Conservation (phyloP, 2,888 invertebrate genomes). For the Chorisops tibialis region DNA sequence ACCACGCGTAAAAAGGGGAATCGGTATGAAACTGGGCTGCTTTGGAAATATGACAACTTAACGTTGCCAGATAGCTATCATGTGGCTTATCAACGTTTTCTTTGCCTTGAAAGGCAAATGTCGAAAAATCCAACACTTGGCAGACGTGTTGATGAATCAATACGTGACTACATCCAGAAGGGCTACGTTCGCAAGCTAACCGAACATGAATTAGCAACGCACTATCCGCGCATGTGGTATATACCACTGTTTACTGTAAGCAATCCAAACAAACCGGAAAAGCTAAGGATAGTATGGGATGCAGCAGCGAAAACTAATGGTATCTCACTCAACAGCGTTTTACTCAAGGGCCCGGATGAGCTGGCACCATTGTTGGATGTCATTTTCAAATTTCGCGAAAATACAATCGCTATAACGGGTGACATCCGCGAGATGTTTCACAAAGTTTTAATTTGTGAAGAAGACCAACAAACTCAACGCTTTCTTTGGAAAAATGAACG, state of each 20-base stretch:
- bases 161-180: slow-evolving; percentile 32
- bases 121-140: slow-evolving; percentile 26
- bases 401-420: slow-evolving; percentile 40
- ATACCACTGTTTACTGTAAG: slow-evolving; percentile 37
- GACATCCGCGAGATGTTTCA: slow-evolving; percentile 40
- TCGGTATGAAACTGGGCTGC: slow-evolving; percentile 28
- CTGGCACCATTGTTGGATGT: slow-evolving; percentile 41
- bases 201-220: slow-evolving; percentile 20
- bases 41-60: slow-evolving; percentile 34
- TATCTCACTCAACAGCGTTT: slow-evolving; percentile 37
- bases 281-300: slow-evolving; percentile 41
- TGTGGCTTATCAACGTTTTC: slow-evolving; percentile 33
- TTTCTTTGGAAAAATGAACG: slow-evolving; percentile 39
- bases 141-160: slow-evolving; percentile 27
- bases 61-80: too few relatives aligned
- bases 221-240: slow-evolving; percentile 38
- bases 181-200: slow-evolving; percentile 33
- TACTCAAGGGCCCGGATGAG: slow-evolving; percentile 43
- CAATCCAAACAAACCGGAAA: slow-evolving; percentile 40
- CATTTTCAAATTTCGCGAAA: slow-evolving; percentile 43
- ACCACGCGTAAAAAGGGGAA: background rate
- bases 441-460: slow-evolving; percentile 33
- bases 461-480: slow-evolving; percentile 39
- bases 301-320: slow-evolving; percentile 40
- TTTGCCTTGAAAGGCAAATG: slow-evolving; percentile 33